Conservation (phyloP, 2,797 vertebrate species). For the Malacoraja senta region DNA sequence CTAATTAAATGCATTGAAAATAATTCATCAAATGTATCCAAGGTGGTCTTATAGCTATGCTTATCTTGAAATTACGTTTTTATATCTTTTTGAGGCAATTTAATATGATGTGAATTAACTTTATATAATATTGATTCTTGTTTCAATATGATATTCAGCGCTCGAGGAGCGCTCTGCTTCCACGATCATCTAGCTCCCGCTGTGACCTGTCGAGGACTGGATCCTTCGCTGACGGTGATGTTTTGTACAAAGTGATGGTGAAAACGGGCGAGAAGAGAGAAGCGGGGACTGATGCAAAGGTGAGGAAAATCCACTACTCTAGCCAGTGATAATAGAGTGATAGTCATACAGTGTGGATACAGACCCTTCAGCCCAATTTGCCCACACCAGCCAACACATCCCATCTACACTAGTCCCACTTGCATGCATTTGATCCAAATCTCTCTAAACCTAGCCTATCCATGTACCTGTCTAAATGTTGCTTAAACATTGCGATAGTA, state of each 20-base stretch:
- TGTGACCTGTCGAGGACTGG: background rate
- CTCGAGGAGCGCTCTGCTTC: constrained; percentile 13
- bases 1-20: background rate
- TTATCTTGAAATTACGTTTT: background rate
- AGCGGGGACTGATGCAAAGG: constrained; percentile 44
- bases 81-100: background rate
- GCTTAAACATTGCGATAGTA: too few species aligned
- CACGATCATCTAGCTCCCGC: background rate
- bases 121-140: background rate
- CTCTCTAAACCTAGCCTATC: too few species aligned
- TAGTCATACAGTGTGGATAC: too few species aligned
- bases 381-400: too few species aligned
- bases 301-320: constrained; percentile 17
- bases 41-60: background rate
- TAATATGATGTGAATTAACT: background rate
- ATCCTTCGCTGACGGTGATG: constrained; percentile 29
- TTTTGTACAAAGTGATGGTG: constrained; percentile 45
- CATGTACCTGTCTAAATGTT: too few species aligned
- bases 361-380: too few species aligned
- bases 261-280: constrained; percentile 45
- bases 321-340: too few species aligned
- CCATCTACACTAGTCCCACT: too few species aligned
- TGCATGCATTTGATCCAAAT: too few species aligned
- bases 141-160: constrained; percentile 14
- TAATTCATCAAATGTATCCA: background rate